These are phyloP conservation scores for Diorhabda carinulata DNA, from an alignment of 1,140 invertebrate genomes.

Conservation along the genomic window DNA sequence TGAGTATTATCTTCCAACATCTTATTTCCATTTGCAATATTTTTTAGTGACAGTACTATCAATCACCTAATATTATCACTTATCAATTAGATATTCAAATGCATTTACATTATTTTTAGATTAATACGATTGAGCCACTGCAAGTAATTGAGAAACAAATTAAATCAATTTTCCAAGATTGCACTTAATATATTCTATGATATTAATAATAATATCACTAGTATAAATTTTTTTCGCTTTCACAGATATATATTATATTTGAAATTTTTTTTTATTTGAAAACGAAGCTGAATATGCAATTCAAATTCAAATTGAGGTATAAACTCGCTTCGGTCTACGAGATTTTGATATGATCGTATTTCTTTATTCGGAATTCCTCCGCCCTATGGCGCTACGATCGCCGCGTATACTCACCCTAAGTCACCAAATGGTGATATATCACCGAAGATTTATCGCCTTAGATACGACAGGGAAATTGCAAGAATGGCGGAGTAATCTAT, in stretches of 20 bases:
- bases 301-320: conserved; percentile 2
- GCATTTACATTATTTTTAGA: too few relatives aligned
- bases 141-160: too few relatives aligned
- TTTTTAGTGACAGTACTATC: too few relatives aligned
- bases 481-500: conserved; percentile 52
- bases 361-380: conserved; percentile 36
- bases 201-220: too few relatives aligned
- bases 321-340: not conserved
- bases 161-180: too few relatives aligned
- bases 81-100: too few relatives aligned
- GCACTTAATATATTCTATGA: too few relatives aligned
- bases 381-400: conserved; percentile 25
- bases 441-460: conserved; percentile 50
- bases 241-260: not conserved
- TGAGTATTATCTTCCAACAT: too few relatives aligned
- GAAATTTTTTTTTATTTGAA: not conserved
- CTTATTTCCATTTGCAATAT: too few relatives aligned
- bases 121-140: too few relatives aligned
- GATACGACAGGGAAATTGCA: conserved; percentile 54
- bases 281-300: not conserved
- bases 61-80: too few relatives aligned
- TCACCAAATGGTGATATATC: conserved; percentile 49
- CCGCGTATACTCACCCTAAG: conserved; percentile 38
- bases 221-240: too few relatives aligned
- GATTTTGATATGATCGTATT: conserved; percentile 33